These are phyloP conservation scores for Lissonota sp. DNA, from an alignment of 2,888 invertebrate genomes.

Conservation along the genomic window DNA sequence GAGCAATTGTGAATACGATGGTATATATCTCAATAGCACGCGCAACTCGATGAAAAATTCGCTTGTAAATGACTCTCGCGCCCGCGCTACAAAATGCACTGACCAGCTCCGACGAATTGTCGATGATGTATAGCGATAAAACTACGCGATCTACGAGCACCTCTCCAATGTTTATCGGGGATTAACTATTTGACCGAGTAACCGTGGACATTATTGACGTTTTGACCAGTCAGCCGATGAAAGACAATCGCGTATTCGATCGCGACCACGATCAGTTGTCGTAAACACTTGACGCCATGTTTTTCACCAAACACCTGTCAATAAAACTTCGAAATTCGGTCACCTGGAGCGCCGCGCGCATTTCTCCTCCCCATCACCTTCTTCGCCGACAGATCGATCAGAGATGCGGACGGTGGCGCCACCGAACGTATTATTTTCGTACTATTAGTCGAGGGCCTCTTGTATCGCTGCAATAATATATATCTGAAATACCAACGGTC, in stretches of 20 bases:
- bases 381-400: slow-evolving; percentile 19
- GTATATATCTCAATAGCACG: neutral
- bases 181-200: slow-evolving; percentile 11
- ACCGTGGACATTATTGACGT: slow-evolving; percentile 46
- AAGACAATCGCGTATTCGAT: slow-evolving; percentile 69
- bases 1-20: neutral
- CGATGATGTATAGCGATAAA: slow-evolving; percentile 15
- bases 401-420: slow-evolving; percentile 57
- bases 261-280: slow-evolving; percentile 79
- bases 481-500: too few relatives aligned
- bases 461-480: too few relatives aligned
- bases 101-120: neutral
- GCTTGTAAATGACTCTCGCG: slow-evolving; percentile 43
- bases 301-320: slow-evolving; percentile 78
- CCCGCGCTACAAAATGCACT: slow-evolving; percentile 26
- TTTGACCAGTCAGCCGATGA: slow-evolving; percentile 46
- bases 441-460: neutral
- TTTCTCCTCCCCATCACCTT: neutral
- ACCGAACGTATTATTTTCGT: slow-evolving; percentile 63
- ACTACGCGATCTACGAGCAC: slow-evolving; percentile 10
- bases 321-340: slow-evolving; percentile 67
- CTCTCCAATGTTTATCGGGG: neutral
- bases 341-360: slow-evolving; percentile 49
- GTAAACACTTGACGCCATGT: slow-evolving; percentile 82
- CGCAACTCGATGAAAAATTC: slow-evolving; percentile 22